Evolutionary conservation across 2,888 invertebrate species (phyloP).

Genomic region (Tuberolachnus salignus): DNA sequence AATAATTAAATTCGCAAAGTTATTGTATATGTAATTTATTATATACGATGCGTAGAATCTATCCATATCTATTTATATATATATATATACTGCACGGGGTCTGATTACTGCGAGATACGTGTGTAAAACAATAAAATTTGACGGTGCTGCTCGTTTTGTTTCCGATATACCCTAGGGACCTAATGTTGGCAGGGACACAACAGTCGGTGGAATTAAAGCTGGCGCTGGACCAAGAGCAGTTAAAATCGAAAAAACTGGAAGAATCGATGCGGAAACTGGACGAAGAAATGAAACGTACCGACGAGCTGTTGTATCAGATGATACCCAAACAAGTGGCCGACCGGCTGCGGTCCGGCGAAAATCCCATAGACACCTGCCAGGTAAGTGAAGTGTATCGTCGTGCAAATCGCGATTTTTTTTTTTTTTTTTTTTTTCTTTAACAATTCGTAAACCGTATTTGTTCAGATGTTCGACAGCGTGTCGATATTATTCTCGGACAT

Average conservation of each 20-base stretch:
- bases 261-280: slow-evolving; percentile 96
- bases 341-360: slow-evolving; percentile 88
- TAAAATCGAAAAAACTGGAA: slow-evolving; percentile 93
- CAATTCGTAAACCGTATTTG: slow-evolving; percentile 42
- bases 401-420: slow-evolving; percentile 52
- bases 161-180: slow-evolving; percentile 69
- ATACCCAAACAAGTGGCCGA: slow-evolving; percentile 98
- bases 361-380: slow-evolving; percentile 95
- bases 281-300: slow-evolving; percentile 93
- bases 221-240: slow-evolving; percentile 93
- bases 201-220: slow-evolving; percentile 95
- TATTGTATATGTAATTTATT: too few species aligned
- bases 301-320: slow-evolving; percentile 96
- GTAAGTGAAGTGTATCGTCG: slow-evolving; percentile 65
- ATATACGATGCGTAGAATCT: too few species aligned
- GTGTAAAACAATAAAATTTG: slow-evolving; percentile 25
- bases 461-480: slow-evolving; percentile 92
- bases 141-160: slow-evolving; percentile 21
- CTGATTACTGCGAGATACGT: slow-evolving; percentile 14
- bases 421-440: slow-evolving; percentile 59
- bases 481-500: slow-evolving; percentile 97
- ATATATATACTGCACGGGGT: not conserved
- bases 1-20: not conserved
- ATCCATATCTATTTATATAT: too few species aligned
- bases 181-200: slow-evolving; percentile 95